Base-by-base conservation (phyloP, 2,888 invertebrate species). In the Cephus spinipes region DNA sequence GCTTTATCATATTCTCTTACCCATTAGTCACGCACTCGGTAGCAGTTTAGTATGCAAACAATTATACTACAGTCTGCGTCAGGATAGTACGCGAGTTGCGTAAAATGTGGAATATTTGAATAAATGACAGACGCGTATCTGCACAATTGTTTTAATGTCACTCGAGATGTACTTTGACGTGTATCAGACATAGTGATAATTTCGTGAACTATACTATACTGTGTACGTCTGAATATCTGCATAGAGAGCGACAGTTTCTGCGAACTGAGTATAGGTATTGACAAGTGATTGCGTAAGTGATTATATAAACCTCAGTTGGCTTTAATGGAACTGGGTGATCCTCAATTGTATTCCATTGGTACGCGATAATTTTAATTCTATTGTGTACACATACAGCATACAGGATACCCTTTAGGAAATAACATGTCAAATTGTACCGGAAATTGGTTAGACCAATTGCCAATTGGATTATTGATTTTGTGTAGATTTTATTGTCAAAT, bases 281-380 rank as follows among this genome's bases (percentile, higher is more conserved):
- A 23, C 71, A 33, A 30, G 3, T 31, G 71, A 71, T 71, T 71
- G 71, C 15, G 71, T 71, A 71, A 71, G 3, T 31, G 12, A 71
- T 71, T 71, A 71, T 12, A 33, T 71, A 71, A 71, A 71, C 71
- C 71, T 71, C 71, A 32, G 31, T 30, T 9, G 32, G 71, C 71
- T 71, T 71, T 32, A 31, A 71, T 71, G 71, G 3, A 55, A 23
- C 55, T 55, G 23, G 55, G 23, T 6, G 55, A 55, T 2, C 23
- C 9, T 15, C 23, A 55, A 55, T 55, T 55, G 23, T 55, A 55
- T 55, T 9, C 6, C 23, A 55, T 55, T 23, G 55, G 55, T 55
- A 23, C 55, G 23, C 9, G 23, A 9, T 55, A 23, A 55, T 55
- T 55, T 55, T 55, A 6, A 23, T 23, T 55, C 55, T 9, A 23